Conservation (phyloP, 2,888 invertebrate genomes). For the Nymphalis urticae region DNA sequence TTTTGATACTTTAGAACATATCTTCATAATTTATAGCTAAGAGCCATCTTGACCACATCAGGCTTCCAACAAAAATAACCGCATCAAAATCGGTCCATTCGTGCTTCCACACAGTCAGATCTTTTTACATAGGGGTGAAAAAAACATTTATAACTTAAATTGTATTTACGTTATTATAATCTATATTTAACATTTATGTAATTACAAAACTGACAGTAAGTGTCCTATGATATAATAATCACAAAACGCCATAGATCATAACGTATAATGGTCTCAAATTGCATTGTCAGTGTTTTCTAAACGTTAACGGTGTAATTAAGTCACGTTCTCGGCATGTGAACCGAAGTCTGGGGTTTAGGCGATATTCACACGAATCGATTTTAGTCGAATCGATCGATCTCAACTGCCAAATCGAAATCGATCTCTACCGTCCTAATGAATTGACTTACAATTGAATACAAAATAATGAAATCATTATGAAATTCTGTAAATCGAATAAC, state of each 20-base stretch:
- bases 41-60: no score
- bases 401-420: background rate
- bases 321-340: conserved; percentile 4
- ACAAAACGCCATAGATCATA: background rate
- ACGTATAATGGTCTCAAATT: background rate
- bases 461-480: no score
- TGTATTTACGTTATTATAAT: no score
- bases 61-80: no score
- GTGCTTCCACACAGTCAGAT: no score
- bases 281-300: background rate
- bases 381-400: background rate
- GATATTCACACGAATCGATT: conserved; percentile 4
- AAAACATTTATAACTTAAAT: no score
- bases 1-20: no score
- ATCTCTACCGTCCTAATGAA: background rate
- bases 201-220: background rate
- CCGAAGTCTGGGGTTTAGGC: background rate
- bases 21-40: no score
- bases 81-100: no score
- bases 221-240: background rate
- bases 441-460: background rate
- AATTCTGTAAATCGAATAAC: no score
- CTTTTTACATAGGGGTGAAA: no score
- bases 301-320: conserved; percentile 11
- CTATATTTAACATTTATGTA: no score